Evolutionary conservation across 2,888 invertebrate species (phyloP).

Genomic region (Neoascia interrupta): DNA sequence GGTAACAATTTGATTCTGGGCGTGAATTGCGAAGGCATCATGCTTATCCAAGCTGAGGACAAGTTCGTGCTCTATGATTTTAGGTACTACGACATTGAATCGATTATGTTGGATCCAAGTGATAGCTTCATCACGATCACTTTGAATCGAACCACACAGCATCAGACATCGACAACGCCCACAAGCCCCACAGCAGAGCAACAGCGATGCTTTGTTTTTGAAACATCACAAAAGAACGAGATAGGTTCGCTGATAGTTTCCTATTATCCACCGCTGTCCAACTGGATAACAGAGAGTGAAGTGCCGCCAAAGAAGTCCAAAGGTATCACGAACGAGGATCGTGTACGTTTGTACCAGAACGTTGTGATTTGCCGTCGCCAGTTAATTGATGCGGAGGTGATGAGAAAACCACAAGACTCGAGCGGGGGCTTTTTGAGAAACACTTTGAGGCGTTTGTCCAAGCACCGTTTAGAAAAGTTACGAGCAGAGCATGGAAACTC

Average conservation of each 20-base stretch:
- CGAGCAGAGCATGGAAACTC: slow-evolving; percentile 84
- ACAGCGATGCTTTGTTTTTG: slow-evolving; percentile 95
- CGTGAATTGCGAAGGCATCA: slow-evolving; percentile 93
- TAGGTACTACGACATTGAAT: slow-evolving; percentile 93
- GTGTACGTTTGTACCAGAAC: slow-evolving; percentile 92
- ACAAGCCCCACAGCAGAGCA: slow-evolving; percentile 73
- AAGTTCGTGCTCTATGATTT: slow-evolving; percentile 95
- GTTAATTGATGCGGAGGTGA: slow-evolving; percentile 89
- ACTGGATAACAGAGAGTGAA: slow-evolving; percentile 89
- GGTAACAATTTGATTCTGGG: slow-evolving; percentile 87
- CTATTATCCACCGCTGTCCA: slow-evolving; percentile 91
- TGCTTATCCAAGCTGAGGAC: slow-evolving; percentile 94
- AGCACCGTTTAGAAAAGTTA: slow-evolving; percentile 89
- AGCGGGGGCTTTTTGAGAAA: slow-evolving; percentile 93
- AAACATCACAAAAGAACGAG: slow-evolving; percentile 93
- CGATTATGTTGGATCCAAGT: slow-evolving; percentile 93
- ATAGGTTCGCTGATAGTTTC: slow-evolving; percentile 95
- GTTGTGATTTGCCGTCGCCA: slow-evolving; percentile 90
- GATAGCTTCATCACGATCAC: slow-evolving; percentile 96
- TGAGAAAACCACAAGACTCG: slow-evolving; percentile 90
- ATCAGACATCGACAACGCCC: slow-evolving; percentile 70
- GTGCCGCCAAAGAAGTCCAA: slow-evolving; percentile 83
- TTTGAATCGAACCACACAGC: slow-evolving; percentile 83
- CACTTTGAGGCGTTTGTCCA: slow-evolving; percentile 91
- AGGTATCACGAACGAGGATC: slow-evolving; percentile 92